A percentile compares a stretch with the other conserved stretches of the same genome.
phyloP scores from a whole-genome alignment of 2,888 invertebrate genomes.

The Rhopalosiphum nymphaeae region DNA sequence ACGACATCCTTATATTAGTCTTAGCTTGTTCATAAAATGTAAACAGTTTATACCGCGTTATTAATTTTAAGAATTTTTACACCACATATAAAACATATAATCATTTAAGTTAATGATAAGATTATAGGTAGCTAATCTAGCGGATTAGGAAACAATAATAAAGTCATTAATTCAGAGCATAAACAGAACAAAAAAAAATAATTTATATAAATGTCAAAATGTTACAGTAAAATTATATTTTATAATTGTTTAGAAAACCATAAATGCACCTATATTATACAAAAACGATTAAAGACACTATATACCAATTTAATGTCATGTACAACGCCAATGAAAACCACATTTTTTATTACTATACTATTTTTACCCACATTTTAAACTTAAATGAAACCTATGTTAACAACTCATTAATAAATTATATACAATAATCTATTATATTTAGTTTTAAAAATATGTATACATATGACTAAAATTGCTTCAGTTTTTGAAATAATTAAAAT shows the following conservation, averaged over 20 bases:
- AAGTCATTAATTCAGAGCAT: neutral
- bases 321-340: neutral
- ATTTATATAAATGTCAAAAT: neutral
- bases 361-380: neutral
- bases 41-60: neutral
- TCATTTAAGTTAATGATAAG: neutral
- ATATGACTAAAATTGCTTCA: neutral
- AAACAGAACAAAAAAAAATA: neutral
- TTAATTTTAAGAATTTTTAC: neutral
- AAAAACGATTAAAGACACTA: neutral
- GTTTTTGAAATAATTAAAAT: neutral
- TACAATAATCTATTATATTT: neutral
- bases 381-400: neutral
- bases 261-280: neutral
- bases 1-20: neutral
- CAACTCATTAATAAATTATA: neutral
- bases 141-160: conserved; percentile 7
- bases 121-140: neutral
- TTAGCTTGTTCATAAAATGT: neutral
- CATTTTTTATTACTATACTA: neutral
- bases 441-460: neutral
- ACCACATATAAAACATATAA: neutral
- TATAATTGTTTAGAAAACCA: neutral
- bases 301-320: neutral
- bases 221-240: neutral